Base-by-base conservation (phyloP, 2,888 invertebrate species). In the Pachymerium ferrugineum region DNA sequence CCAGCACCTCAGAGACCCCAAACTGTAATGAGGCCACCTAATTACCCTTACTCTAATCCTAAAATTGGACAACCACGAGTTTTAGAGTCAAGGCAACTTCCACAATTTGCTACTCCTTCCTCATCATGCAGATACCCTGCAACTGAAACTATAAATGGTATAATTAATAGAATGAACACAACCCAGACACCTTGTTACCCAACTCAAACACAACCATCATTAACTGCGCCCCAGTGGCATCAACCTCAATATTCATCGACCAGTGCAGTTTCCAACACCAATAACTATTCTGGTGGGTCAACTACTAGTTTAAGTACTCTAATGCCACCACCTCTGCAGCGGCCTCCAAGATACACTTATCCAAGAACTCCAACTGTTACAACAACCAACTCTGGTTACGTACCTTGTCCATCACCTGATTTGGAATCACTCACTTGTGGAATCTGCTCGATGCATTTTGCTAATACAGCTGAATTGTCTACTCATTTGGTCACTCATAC, bases 361-460 rank as follows among this genome's bases (percentile, higher is more conserved):
- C 31, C 25, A 14, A 68, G 22, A 4, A 22, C 28, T 3, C 5
- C 28, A 12, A 28, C 67, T 8, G 35, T 35, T 35, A 8, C 14
- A 35, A 8, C 35, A 35, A 35, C 14, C 10, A 35, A 14, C 14
- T 14, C 8, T 35, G 10, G 8, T 35, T 35, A 35, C 8, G 14
- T 14, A 35, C 35, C 14, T 35, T 35, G 35, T 35, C 35, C n/a
- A n/a, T n/a, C n/a, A 4, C 68, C 22, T 10, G 68, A 68, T 28
- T 22, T 68, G 28, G 68, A 68, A 31, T 68, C 68, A 16, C 12
- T 68, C 3, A 68, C 68, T 29, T 68, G 68, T 31, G 68, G 68
- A 14, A 68, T 68, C 28, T 68, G 68, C 28, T 68, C 68, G 10
- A 30, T 4, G 16, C 16, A 30, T 30, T 68, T 68, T 28, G 29